Evolutionary conservation across 2,113 vertebrate genomes (phyloP), one percentile per base, ranked within the genome.

Genomic region (Aramus guarauna): DNA sequence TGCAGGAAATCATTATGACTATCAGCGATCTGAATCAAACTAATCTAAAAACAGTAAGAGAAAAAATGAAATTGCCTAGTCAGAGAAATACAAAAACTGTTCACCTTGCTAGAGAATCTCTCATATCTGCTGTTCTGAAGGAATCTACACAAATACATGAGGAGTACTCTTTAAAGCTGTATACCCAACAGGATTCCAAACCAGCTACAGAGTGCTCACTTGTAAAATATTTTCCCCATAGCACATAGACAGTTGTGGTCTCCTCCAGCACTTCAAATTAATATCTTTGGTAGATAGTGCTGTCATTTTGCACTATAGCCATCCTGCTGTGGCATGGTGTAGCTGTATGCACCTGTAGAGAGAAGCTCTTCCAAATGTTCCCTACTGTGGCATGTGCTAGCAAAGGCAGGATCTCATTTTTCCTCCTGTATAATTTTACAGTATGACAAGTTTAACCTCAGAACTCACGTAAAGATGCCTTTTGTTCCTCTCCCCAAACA

Each of bases 211-310:
- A 83, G 45, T 24, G 85, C 71, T 94, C 73, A 84, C 82, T 95
- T 81, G 58, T 67, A 29, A 79, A 94, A 55, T 62, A 73, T 73
- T 26, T 29, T 64, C 68, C 72, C 45, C 72, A 59, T 36, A 41
- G 74, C 60, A 94, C 72, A 56, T 36, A 39, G 56, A 43, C n/a
- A 47, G 53, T 53, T 21, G 71, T 79, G n/a, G 60, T 94, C 68
- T 95, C 68, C 45, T 86, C 88, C 72, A 77, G 74, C 53, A 85
- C 79, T 97, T 93, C 91, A 81, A 69, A 69, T 72, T 30, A 64
- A 20, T 37, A 30, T 96, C 97, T 97, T 97, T 97, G 97, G 97
- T 96, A 87, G 94, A 62, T 68, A 59, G 36, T 72, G 92, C 85
- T 84, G 83, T 77, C 76, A 29, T 78, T 74, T 15, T 34, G 32